These are phyloP conservation scores for Lerema accius DNA, from an alignment of 1,140 invertebrate genomes.

Conservation along the genomic window DNA sequence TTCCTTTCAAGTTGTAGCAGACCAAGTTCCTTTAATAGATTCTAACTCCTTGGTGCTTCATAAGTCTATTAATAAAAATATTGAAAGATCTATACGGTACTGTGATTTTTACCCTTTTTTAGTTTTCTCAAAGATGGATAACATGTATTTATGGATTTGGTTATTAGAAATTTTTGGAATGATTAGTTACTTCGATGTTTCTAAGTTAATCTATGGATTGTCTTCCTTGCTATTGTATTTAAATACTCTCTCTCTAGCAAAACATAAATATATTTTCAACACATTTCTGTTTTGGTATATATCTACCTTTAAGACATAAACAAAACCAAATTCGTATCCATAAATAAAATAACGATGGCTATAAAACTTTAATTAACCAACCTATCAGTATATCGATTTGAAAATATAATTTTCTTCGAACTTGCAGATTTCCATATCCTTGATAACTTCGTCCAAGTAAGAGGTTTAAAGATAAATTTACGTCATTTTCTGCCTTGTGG, in stretches of 20 bases:
- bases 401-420: slow-evolving; percentile 68
- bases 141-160: no score
- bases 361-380: no score
- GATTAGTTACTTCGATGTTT: no score
- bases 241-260: no score
- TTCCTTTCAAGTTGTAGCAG: slow-evolving; percentile 63
- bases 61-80: slow-evolving; percentile 62
- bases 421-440: slow-evolving; percentile 74
- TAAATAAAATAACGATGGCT: no score
- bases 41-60: slow-evolving; percentile 44
- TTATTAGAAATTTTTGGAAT: no score
- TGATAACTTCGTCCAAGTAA: slow-evolving; percentile 71
- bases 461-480: slow-evolving; percentile 75
- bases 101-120: not conserved
- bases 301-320: no score
- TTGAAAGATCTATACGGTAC: slow-evolving; percentile 11
- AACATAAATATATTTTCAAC: no score
- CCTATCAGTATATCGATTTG: slow-evolving; percentile 19
- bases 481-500: slow-evolving; percentile 71
- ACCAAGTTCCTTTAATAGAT: slow-evolving; percentile 62
- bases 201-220: no score
- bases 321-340: no score
- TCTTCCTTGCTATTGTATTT: no score
- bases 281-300: no score
- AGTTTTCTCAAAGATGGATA: slow-evolving; percentile 37